Evolutionary conservation across 2,113 vertebrate genomes (phyloP).

Genomic region (Oryctolagus cuniculus): DNA sequence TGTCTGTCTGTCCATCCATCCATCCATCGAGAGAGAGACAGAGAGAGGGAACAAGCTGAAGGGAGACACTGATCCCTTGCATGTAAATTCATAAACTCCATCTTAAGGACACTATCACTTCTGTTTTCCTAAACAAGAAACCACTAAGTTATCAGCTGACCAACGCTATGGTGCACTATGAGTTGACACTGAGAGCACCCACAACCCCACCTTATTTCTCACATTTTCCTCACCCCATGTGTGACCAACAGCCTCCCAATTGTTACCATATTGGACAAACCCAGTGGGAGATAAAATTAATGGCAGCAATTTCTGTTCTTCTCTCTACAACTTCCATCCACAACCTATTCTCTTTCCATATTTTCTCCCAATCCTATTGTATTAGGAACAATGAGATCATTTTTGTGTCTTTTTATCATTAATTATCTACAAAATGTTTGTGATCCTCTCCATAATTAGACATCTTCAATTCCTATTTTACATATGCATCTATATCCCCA

Average conservation of each 20-base stretch:
- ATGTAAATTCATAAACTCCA: not conserved
- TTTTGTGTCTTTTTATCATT: not conserved
- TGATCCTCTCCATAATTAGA: not conserved
- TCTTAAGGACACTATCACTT: not conserved
- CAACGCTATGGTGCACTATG: accelerated
- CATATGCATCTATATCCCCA: not conserved
- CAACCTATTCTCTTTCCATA: not conserved
- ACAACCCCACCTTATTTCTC: not conserved
- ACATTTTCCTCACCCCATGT: not conserved
- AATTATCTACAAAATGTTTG: not conserved
- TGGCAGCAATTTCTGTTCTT: not conserved
- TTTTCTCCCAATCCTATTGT: not conserved
- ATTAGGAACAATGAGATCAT: not conserved
- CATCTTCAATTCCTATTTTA: not conserved
- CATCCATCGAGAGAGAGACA: not conserved
- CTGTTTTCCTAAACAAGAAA: not conserved
- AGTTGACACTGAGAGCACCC: not conserved
- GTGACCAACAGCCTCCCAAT: not conserved
- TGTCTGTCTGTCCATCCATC: not conserved
- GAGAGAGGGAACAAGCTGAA: not conserved
- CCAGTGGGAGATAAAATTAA: not conserved
- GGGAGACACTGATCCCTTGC: not conserved
- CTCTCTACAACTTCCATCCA: not conserved
- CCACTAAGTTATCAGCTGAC: not conserved
- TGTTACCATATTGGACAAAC: too few species aligned